Percentiles rank a stretch among this genome's conserved stretches.
phyloP scores from a whole-genome alignment of 2,113 vertebrate species.

The Xenopus borealis region DNA sequence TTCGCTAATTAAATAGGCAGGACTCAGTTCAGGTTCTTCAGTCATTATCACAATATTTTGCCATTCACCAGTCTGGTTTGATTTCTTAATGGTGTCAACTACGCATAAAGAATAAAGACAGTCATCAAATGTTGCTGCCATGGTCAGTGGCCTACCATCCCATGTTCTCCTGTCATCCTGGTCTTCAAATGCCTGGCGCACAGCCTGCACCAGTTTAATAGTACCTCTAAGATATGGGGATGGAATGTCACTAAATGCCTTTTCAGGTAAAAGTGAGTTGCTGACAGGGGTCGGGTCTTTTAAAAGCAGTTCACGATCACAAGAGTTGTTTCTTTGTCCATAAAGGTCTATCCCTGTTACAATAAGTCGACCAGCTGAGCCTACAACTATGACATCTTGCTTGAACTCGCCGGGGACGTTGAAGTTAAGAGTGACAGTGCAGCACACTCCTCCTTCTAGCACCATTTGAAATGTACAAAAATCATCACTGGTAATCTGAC shows the following conservation, averaged over 20 bases:
- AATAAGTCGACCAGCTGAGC: conserved; percentile 79
- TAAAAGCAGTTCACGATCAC: conserved; percentile 80
- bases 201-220: conserved; percentile 95
- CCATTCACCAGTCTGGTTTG: conserved; percentile 94
- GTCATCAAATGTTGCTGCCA: conserved; percentile 98
- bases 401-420: conserved; percentile 93
- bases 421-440: conserved; percentile 95
- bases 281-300: conserved; percentile 84
- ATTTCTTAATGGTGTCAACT: conserved; percentile 96
- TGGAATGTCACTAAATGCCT: conserved; percentile 94
- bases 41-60: conserved; percentile 96
- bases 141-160: conserved; percentile 90
- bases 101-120: conserved; percentile 94
- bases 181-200: conserved; percentile 91
- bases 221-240: conserved; percentile 90
- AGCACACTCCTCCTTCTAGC: conserved; percentile 89
- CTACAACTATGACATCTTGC: conserved; percentile 90
- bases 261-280: conserved; percentile 86
- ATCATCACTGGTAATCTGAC: conserved; percentile 97
- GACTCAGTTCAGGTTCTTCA: conserved; percentile 92
- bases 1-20: conserved; percentile 93
- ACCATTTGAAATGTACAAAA: conserved; percentile 99
- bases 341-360: conserved; percentile 87
- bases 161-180: conserved; percentile 94
- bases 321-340: conserved; percentile 83